Conservation (phyloP, 2,888 invertebrate genomes). For the Leptinotarsa rubiginosa region DNA sequence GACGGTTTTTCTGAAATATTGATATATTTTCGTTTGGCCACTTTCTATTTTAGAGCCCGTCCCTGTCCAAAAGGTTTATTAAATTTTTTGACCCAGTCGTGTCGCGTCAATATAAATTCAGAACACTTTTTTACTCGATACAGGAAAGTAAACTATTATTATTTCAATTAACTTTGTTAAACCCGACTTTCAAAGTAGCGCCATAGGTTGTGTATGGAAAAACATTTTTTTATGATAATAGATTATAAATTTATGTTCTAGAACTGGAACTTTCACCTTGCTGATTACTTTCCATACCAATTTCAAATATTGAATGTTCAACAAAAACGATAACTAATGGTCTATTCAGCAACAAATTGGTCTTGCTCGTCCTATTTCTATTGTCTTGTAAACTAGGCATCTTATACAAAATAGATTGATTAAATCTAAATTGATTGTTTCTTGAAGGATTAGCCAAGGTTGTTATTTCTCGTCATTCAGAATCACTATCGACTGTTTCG, state of each 20-base stretch:
- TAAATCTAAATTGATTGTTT: conserved; percentile 18
- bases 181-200: conserved; percentile 40
- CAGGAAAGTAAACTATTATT: conserved; percentile 50
- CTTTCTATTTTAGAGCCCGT: conserved; percentile 4
- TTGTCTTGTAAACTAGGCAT: conserved; percentile 21
- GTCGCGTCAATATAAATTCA: conserved; percentile 40
- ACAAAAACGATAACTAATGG: conserved; percentile 27
- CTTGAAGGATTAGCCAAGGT: conserved; percentile 15
- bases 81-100: conserved; percentile 24
- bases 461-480: conserved; percentile 15
- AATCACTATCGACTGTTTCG: conserved; percentile 2
- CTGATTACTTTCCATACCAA: conserved; percentile 29
- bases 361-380: conserved; percentile 27
- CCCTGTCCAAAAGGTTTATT: conserved; percentile 27
- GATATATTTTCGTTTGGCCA: no score
- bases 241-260: conserved; percentile 34
- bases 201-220: conserved; percentile 40
- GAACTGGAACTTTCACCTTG: conserved; percentile 40
- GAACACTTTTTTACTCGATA: conserved; percentile 40
- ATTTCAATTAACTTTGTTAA: conserved; percentile 49
- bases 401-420: conserved; percentile 22
- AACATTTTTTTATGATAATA: conserved; percentile 34
- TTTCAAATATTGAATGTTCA: conserved; percentile 27
- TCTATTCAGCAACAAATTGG: conserved; percentile 21
- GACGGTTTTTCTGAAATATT: no score